Base-by-base conservation (phyloP, 2,797 vertebrate genomes). In the Acomys russatus region DNA sequence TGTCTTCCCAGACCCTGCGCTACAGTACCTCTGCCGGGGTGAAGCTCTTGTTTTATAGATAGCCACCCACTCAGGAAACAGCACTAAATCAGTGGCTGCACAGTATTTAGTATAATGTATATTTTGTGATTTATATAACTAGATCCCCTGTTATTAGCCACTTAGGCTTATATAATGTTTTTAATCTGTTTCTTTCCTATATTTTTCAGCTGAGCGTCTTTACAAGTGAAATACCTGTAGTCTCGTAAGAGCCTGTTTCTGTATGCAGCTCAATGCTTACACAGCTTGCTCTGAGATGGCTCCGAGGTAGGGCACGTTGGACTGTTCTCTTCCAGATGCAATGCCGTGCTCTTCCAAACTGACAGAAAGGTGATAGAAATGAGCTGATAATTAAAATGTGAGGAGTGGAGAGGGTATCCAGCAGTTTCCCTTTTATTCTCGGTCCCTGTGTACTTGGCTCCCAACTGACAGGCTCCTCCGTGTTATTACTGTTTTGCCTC, bases 121-220 rank as follows among this genome's bases (percentile, higher is more conserved):
- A 84, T 77, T 88, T 70, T 71, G n/a, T 30, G 22, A 11, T 49
- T 84, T 51, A 64, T 90, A 79, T 89, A 92, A 54, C 23, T 15
- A 90, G 11, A 2, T n/a, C 4, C 4, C n/a, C 54, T 83, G 2
- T 38, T 64, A 49, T 33, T 79, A 6, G 28, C 61, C 33, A n/a
- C 56, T 71, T 68, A 71, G 12, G 5, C 49, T 71, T 54, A 71
- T 59, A 44, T 30, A 33, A 44, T 44, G 44, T 80, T 91, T 91
- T 12, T 61, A 82, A 51, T 54, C 4, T 22, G 3, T 66, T 86
- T 91, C 61, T 30, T 82, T 94, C n/a, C 44, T 25, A n/a, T n/a
- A 35, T 9, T 80, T 92, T 71, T 89, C 88, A 74, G 76, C n/a
- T 35, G 33, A 51, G 38, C 49, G 18, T 77, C 68, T 91, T 90